Base-by-base conservation (phyloP, 2,888 invertebrate species). In the Clitarchus hookeri region DNA sequence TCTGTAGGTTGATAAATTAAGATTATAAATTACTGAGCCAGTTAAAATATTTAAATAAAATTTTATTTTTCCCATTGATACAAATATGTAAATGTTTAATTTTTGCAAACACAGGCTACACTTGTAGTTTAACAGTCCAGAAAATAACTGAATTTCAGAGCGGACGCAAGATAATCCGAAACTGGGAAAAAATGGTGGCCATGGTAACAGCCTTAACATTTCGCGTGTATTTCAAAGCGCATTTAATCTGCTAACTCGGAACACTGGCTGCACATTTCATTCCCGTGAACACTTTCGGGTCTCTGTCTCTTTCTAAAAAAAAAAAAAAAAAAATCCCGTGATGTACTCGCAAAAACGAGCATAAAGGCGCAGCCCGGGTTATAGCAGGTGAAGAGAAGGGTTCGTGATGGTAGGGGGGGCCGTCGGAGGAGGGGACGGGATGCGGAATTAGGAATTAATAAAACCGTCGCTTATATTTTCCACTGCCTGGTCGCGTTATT, bases 391-490 rank as follows among this genome's bases (percentile, higher is more conserved):
- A 65, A 65, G 65, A 65, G 65, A 19, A 53, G 65, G 65, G 65
- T 19, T n/a, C 12, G 53, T 53, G 53, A 8, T 0, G 8, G 53
- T 1, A 36, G 65, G n/a, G n/a, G n/a, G n/a, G n/a, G n/a, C n/a
- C 13, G 53, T 53, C 53, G 53, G 53, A 36, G 36, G 36, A 36
- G 16, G 65, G n/a, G n/a, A 65, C 13, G 65, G 65, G 65, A 8
- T 65, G 65, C 23, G 82, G 82, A 82, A 82, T 82, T 82, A 82
- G 82, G 82, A 95, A 95, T 95, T 95, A 95, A 95, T 95, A 95
- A 95, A 95, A 94, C 94, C 94, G 95, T 95, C 95, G 94, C 94
- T 94, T 94, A 93, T 93, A 93, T 92, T 82, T 82, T 82, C 82
- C 82, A 82, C 82, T 82, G 36, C 44, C 82, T 82, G 82, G 82